Evolutionary conservation across 2,113 vertebrate genomes (phyloP).

Genomic region (Notiomystis cincta): DNA sequence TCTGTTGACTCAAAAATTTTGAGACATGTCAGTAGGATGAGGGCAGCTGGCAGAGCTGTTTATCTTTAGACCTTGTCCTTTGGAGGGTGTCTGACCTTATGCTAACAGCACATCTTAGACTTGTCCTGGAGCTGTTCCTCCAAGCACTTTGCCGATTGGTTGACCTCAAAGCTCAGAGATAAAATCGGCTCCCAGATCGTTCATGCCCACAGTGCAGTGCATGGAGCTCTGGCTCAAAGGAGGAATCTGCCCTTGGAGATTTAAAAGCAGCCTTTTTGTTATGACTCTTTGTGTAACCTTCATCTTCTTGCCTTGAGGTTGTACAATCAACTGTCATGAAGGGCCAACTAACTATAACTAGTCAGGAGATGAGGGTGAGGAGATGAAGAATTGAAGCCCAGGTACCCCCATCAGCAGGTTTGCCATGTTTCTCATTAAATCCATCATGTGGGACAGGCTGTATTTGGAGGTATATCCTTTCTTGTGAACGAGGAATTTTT

Average conservation of each 20-base stretch:
- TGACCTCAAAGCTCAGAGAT: background rate
- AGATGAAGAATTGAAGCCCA: background rate
- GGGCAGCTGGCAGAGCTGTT: background rate
- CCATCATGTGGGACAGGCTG: background rate
- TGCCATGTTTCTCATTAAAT: background rate
- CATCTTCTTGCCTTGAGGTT: background rate
- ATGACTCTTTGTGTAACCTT: background rate
- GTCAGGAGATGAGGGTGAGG: background rate
- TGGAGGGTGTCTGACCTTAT: background rate
- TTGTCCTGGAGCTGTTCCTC: background rate
- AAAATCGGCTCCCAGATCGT: background rate
- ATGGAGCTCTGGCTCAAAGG: background rate
- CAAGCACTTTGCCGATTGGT: background rate
- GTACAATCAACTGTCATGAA: background rate
- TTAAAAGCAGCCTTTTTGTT: background rate
- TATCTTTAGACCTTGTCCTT: background rate
- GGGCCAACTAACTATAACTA: background rate
- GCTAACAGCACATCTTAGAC: background rate
- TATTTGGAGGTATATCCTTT: background rate
- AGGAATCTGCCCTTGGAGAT: background rate
- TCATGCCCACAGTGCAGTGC: background rate
- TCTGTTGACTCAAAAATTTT: background rate
- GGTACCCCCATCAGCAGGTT: background rate
- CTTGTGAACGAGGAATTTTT: background rate
- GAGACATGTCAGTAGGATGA: background rate